Evolutionary conservation across 1,140 invertebrate species (phyloP).

Genomic region (Drosophila punjabiensis): DNA sequence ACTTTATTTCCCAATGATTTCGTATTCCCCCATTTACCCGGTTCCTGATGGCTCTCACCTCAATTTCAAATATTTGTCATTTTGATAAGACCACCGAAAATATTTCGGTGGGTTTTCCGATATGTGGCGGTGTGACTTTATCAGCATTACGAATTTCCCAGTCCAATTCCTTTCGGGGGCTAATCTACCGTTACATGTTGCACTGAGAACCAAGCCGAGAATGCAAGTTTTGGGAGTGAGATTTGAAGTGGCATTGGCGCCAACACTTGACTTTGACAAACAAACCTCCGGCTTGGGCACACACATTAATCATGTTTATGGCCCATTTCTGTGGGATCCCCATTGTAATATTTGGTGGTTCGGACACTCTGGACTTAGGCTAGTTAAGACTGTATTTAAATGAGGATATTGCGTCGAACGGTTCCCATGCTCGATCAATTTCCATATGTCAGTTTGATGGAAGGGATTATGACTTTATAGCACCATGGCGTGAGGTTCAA

Average conservation of each 20-base stretch:
- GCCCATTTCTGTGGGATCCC: constrained; percentile 46
- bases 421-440: constrained; percentile 42
- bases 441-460: constrained; percentile 29
- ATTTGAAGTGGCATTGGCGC: constrained; percentile 74
- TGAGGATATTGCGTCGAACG: constrained; percentile 9
- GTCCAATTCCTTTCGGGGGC: neutral
- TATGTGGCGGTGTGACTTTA: constrained; percentile 21
- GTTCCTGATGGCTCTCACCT: constrained; percentile 53
- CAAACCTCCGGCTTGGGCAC: constrained; percentile 55
- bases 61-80: constrained; percentile 80
- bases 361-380: constrained; percentile 16
- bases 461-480: constrained; percentile 7
- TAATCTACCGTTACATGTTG: constrained; percentile 58
- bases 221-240: constrained; percentile 30
- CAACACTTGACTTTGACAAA: constrained; percentile 84
- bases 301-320: constrained; percentile 73
- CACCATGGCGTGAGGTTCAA: constrained; percentile 44
- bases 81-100: constrained; percentile 68
- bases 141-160: constrained; percentile 21
- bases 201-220: constrained; percentile 30
- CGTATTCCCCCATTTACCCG: constrained; percentile 21
- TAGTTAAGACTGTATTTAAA: constrained; percentile 52
- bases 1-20: constrained; percentile 9
- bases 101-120: constrained; percentile 42
- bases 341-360: constrained; percentile 12